Evolutionary conservation across 2,797 vertebrate genomes (phyloP).

Genomic region (Enteromius anoplus): DNA sequence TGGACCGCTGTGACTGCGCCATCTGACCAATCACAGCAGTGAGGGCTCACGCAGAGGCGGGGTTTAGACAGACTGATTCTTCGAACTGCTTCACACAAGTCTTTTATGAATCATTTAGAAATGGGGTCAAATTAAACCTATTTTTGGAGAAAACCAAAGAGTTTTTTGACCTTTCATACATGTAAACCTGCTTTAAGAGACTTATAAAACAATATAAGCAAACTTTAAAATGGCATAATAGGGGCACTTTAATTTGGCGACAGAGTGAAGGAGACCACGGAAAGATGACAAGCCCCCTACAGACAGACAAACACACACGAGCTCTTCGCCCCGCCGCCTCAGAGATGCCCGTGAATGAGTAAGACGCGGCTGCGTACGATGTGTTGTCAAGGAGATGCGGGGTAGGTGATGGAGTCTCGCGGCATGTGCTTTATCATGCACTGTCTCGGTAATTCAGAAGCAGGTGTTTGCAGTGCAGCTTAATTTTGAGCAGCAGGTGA

Average conservation of each 20-base stretch:
- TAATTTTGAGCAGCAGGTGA: slow-evolving; percentile 52
- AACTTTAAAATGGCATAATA: too few species aligned
- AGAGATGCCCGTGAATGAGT: slow-evolving; percentile 60
- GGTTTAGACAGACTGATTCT: too few species aligned
- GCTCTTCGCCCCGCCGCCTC: slow-evolving; percentile 35
- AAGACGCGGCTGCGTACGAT: slow-evolving; percentile 58
- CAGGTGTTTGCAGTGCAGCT: slow-evolving; percentile 58
- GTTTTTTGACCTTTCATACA: too few species aligned
- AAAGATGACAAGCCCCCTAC: slow-evolving; percentile 63
- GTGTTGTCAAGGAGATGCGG: slow-evolving; percentile 57
- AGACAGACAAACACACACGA: slow-evolving; percentile 56
- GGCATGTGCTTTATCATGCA: slow-evolving; percentile 63
- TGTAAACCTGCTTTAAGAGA: too few species aligned
- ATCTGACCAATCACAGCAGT: too few species aligned
- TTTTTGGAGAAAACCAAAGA: too few species aligned
- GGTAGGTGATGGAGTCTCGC: slow-evolving; percentile 58
- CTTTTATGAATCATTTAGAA: too few species aligned
- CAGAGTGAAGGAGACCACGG: slow-evolving; percentile 72
- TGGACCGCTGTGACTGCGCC: too few species aligned
- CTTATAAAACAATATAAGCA: too few species aligned
- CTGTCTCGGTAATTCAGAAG: slow-evolving; percentile 57
- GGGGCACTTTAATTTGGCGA: slow-evolving; percentile 68
- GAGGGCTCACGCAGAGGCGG: too few species aligned
- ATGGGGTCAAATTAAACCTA: too few species aligned
- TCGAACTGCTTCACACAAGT: too few species aligned